Evolutionary conservation across 2,888 invertebrate species (phyloP), one percentile per base, ranked within the genome.

Genomic region (Holacanthella duospinosa): DNA sequence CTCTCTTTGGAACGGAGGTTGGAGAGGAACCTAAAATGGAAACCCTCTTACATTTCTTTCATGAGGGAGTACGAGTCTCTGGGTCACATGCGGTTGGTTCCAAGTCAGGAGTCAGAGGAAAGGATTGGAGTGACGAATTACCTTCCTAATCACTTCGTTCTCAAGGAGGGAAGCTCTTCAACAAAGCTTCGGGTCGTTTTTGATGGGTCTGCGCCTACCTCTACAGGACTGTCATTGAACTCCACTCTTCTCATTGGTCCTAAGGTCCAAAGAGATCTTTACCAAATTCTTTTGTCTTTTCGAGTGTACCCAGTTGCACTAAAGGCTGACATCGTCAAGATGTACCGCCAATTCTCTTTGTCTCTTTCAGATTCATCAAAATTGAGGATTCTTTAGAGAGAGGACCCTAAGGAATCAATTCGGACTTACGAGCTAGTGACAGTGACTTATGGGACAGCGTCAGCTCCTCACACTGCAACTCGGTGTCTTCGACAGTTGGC

Each of bases 301-400:
- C 64, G 74, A 19, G 62, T 59, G 2, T 65, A 72, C 59, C 48
- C 59, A 4, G 66, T 71, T 44, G 73, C 72, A 19, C 53, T 75
- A 12, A 68, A 66, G 9, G 73, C 71, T 1, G 74, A 75, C 59
- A 66, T 76, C 26, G 61, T 63, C 19, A 72, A 74, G 61, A 75
- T 75, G 71, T 76, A 73, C 59, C 67, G 73, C 1, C 73, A 74
- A 62, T 66, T 76, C n/a, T 21, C 56, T 25, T 60, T 75, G 0
- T 6, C 69, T 57, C 62, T 24, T 3, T 21, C 2, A 28, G 12
- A 43, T 12, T n/a, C 12, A 43, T 12, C 12, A 16, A 70, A 74
- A 16, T 77, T 76, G 59, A 59, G 73, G 16, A 76, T 79, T 3
- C 56, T 78, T 2, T 77, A 77, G 77, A 59, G 75, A 29, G 56